A percentile compares a stretch with the other conserved stretches of the same genome.
Evolutionary conservation across 2,113 vertebrate genomes (phyloP).

Genomic region (Pygathrix nemaeus): DNA sequence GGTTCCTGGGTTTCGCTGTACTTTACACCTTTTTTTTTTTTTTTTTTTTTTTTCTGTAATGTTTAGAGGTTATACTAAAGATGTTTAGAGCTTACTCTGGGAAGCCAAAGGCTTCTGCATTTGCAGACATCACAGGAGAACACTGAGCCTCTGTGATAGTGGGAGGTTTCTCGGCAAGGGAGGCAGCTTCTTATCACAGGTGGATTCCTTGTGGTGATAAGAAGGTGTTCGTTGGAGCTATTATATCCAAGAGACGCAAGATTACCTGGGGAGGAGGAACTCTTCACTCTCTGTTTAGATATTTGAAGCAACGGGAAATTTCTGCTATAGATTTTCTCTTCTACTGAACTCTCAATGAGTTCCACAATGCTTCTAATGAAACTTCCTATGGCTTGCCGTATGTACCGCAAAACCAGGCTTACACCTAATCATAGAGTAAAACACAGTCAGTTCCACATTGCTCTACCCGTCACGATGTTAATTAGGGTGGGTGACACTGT

Average conservation of each 20-base stretch:
- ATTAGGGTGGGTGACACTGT: not conserved
- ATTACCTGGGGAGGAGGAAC: not conserved
- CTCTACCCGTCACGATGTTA: not conserved
- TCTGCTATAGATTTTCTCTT: conserved; percentile 14
- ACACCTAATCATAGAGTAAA: not conserved
- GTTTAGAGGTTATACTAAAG: not conserved
- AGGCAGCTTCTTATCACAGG: not conserved
- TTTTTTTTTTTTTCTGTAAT: not conserved
- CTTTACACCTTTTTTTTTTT: not conserved
- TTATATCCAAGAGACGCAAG: not conserved
- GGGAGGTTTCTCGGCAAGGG: not conserved
- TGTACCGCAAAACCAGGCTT: not conserved
- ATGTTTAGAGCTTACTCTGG: not conserved
- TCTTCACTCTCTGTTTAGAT: not conserved
- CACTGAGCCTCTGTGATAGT: not conserved
- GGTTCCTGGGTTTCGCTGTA: not conserved
- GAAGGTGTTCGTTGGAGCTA: not conserved
- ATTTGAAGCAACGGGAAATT: not conserved
- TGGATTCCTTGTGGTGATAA: not conserved
- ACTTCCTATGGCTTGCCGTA: not conserved
- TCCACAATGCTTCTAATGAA: not conserved
- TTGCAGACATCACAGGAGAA: not conserved
- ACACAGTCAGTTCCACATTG: not conserved
- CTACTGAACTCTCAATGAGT: not conserved
- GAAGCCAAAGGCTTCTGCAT: not conserved